phyloP scores from a whole-genome alignment of 2,797 vertebrate species.

The Rhinophrynus dorsalis region DNA sequence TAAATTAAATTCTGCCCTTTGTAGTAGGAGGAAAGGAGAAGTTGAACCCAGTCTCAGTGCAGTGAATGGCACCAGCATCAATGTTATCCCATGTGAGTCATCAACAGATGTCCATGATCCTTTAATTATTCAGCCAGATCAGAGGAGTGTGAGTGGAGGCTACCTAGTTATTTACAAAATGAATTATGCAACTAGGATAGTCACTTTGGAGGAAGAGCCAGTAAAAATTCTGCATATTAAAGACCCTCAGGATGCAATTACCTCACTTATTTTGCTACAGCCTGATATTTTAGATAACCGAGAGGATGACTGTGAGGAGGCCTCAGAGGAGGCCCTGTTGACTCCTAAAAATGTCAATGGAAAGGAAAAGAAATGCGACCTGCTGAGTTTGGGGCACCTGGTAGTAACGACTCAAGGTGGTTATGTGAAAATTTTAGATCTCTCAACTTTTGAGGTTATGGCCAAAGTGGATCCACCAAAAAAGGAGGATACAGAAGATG shows the following conservation, averaged over 20 bases:
- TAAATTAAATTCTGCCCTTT: slow-evolving; percentile 95
- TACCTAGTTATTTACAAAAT: slow-evolving; percentile 96
- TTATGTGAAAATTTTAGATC: slow-evolving; percentile 94
- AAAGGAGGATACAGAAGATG: slow-evolving; percentile 89
- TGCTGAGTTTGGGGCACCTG: slow-evolving; percentile 86
- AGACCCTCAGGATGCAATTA: slow-evolving; percentile 92
- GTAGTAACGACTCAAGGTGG: slow-evolving; percentile 97
- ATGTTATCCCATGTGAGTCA: slow-evolving; percentile 77
- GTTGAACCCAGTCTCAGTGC: slow-evolving; percentile 72
- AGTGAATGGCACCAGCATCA: slow-evolving; percentile 74
- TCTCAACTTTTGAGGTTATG: slow-evolving; percentile 93
- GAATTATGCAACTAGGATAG: slow-evolving; percentile 95
- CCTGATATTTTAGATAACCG: slow-evolving; percentile 92
- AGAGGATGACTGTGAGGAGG: slow-evolving; percentile 94
- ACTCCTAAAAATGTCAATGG: slow-evolving; percentile 76
- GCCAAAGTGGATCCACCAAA: slow-evolving; percentile 95
- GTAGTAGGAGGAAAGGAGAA: slow-evolving; percentile 87
- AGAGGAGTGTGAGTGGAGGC: slow-evolving; percentile 82
- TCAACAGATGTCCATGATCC: slow-evolving; percentile 75
- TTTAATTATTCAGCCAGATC: slow-evolving; percentile 78
- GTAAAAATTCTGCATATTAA: slow-evolving; percentile 96
- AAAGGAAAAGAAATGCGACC: slow-evolving; percentile 80
- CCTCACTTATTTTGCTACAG: slow-evolving; percentile 92
- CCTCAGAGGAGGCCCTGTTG: slow-evolving; percentile 79
- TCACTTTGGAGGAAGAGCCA: slow-evolving; percentile 94